Conservation (phyloP, 2,113 vertebrate genomes). For the Tragelaphus imberbis region DNA sequence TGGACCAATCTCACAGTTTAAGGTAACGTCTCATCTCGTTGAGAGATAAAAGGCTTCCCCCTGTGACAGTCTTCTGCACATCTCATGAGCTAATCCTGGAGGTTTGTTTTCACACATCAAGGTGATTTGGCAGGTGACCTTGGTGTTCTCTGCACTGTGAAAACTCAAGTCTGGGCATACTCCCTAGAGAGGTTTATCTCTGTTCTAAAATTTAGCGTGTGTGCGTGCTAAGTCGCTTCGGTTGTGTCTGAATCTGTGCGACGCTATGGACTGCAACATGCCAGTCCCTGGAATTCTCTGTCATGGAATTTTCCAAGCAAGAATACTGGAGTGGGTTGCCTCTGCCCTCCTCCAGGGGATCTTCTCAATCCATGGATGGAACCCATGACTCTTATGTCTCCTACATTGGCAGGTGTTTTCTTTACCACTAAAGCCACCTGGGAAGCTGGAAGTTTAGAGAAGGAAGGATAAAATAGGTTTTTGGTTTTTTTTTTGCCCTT, state of each 20-base stretch:
- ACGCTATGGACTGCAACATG: not conserved
- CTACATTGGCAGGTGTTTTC: not conserved
- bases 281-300: not conserved
- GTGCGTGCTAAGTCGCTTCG: fast-evolving
- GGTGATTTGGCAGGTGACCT: not conserved
- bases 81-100: not conserved
- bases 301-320: not conserved
- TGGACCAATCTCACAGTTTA: not conserved
- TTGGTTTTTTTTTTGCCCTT: not conserved
- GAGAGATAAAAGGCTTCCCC: not conserved
- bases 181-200: not conserved
- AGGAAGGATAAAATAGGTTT: not conserved
- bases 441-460: not conserved
- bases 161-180: not conserved
- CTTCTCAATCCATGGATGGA: not conserved
- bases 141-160: not conserved
- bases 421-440: not conserved
- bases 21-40: not conserved
- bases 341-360: not conserved
- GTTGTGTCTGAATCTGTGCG: not conserved
- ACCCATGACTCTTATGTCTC: fast-evolving
- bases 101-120: not conserved
- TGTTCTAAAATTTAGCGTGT: not conserved
- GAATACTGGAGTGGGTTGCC: not conserved
- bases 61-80: not conserved